These are phyloP conservation scores for Drosophila ohnishii DNA, from an alignment of 1,140 invertebrate genomes.

Conservation along the genomic window DNA sequence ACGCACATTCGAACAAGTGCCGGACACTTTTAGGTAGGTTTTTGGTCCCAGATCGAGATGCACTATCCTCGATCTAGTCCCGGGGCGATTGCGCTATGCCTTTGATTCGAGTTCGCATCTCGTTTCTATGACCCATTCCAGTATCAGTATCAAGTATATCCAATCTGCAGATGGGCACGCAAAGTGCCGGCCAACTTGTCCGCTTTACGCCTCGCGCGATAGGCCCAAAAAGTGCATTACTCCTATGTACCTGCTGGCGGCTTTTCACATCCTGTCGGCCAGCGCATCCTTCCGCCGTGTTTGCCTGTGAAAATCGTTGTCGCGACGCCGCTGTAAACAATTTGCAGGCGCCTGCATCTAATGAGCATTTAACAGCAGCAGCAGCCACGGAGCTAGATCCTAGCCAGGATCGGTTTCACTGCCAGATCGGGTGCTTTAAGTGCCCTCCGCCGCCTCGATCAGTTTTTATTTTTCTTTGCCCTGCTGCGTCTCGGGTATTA, in stretches of 20 bases:
- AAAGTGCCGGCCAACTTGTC: constrained; percentile 75
- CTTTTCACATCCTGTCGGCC: constrained; percentile 68
- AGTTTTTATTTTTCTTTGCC: constrained; percentile 67
- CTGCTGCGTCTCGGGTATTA: constrained; percentile 58
- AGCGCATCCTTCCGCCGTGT: constrained; percentile 71
- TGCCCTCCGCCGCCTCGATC: constrained; percentile 36
- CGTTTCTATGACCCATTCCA: not conserved
- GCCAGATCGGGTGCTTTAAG: constrained; percentile 59
- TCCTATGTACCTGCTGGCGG: constrained; percentile 34
- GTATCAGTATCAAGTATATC: constrained; percentile 11
- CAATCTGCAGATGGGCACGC: constrained; percentile 54
- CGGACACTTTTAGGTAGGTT: constrained; percentile 79
- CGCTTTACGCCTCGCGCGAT: constrained; percentile 69
- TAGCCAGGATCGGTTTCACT: constrained; percentile 19
- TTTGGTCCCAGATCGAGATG: not conserved
- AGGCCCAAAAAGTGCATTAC: constrained; percentile 31
- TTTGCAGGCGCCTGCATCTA: constrained; percentile 81
- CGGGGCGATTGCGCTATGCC: constrained; percentile 62
- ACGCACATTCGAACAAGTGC: constrained; percentile 80
- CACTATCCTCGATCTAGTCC: constrained; percentile 55
- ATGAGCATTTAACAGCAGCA: constrained; percentile 74
- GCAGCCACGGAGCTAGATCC: constrained; percentile 25
- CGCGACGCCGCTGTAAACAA: constrained; percentile 80
- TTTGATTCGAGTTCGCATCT: constrained; percentile 48
- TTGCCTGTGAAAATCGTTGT: constrained; percentile 81